Evolutionary conservation across 2,113 vertebrate species (phyloP).

Genomic region (Notothenia rossii): DNA sequence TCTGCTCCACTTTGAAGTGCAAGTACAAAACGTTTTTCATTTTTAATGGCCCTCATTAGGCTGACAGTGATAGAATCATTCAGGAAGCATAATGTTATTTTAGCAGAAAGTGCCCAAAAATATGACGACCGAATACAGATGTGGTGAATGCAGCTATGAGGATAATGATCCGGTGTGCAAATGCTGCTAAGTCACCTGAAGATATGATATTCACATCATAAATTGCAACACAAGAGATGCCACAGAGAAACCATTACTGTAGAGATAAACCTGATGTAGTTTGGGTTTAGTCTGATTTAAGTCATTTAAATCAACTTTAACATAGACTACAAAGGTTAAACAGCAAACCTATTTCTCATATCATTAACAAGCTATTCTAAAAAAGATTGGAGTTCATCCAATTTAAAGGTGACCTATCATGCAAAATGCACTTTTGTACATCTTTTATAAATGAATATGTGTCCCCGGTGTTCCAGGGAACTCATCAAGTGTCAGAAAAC

Average conservation of each 20-base stretch:
- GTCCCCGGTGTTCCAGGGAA: too few species aligned
- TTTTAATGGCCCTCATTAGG: conserved; percentile 67
- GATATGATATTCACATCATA: not conserved
- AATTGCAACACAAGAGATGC: not conserved
- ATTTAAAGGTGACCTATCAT: too few species aligned
- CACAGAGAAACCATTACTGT: not conserved
- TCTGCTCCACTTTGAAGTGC: conserved; percentile 39
- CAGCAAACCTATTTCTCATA: not conserved
- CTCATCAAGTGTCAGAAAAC: too few species aligned
- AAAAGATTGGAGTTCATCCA: not conserved
- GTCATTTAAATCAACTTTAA: not conserved
- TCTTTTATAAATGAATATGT: too few species aligned
- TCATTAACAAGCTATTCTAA: not conserved
- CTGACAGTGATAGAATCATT: conserved; percentile 55
- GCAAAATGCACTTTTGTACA: too few species aligned
- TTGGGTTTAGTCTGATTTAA: not conserved
- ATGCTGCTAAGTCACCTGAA: conserved; percentile 4
- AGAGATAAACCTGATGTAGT: not conserved
- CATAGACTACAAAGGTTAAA: not conserved
- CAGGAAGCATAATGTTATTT: conserved; percentile 67
- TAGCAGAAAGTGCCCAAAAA: conserved; percentile 22
- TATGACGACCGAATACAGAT: conserved; percentile 46
- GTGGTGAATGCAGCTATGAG: conserved; percentile 25
- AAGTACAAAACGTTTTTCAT: conserved; percentile 45
- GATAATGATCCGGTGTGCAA: conserved; percentile 1